Evolutionary conservation across 2,113 vertebrate genomes (phyloP).

Genomic region (Bubo scandiacus): DNA sequence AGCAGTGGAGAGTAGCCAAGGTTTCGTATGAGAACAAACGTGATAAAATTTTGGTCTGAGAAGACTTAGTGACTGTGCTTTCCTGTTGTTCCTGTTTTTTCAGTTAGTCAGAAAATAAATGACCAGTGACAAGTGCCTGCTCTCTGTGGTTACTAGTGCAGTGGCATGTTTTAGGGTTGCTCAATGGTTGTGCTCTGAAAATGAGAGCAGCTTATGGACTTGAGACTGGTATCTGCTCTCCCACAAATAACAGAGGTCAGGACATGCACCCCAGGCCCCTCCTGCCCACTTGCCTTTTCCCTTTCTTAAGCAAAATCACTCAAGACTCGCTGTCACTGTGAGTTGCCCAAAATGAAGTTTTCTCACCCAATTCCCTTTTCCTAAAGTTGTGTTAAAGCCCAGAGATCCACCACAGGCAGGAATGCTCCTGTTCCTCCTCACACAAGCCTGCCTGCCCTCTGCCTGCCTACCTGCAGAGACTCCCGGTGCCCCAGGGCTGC

Average conservation of each 20-base stretch:
- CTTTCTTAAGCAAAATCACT: background rate
- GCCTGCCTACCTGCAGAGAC: background rate
- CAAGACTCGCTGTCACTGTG: accelerated
- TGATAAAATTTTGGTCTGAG: background rate
- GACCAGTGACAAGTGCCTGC: background rate
- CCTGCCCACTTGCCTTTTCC: background rate
- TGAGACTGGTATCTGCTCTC: accelerated
- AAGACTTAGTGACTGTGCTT: background rate
- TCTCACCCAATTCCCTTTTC: background rate
- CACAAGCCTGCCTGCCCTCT: background rate
- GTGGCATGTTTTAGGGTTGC: background rate
- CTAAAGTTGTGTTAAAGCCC: background rate
- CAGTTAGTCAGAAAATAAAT: background rate
- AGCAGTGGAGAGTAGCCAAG: background rate
- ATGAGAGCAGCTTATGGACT: background rate
- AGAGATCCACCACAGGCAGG: background rate
- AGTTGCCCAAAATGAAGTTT: background rate
- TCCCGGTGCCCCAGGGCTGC: background rate
- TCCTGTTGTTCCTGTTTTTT: background rate
- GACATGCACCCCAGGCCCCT: accelerated
- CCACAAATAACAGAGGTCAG: background rate
- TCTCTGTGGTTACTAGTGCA: background rate
- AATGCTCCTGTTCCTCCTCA: background rate
- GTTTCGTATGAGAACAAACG: background rate
- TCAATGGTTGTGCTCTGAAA: background rate